Percentiles rank a stretch among this genome's conserved stretches.
phyloP scores from a whole-genome alignment of 2,113 vertebrate species.

The Gasterosteus nipponicus region DNA sequence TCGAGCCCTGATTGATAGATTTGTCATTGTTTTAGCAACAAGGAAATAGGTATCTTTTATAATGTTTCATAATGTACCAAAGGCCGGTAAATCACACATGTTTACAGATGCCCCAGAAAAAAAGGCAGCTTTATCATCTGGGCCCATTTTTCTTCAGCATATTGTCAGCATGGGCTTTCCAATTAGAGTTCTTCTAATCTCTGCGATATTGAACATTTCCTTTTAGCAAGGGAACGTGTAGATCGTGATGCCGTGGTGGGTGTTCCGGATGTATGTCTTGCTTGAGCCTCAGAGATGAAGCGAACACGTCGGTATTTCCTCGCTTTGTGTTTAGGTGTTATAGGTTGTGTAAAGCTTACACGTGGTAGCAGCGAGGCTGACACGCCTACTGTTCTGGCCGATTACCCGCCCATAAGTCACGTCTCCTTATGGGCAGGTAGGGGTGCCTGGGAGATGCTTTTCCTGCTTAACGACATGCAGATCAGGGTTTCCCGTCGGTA shows the following conservation, averaged over 20 bases:
- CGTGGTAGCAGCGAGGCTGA: slow-evolving; percentile 35
- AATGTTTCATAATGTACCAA: slow-evolving; percentile 60
- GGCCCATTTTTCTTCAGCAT: slow-evolving; percentile 58
- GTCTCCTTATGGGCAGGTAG: slow-evolving; percentile 82
- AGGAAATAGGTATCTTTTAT: slow-evolving; percentile 73
- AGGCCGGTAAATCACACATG: slow-evolving; percentile 71
- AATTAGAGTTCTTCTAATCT: slow-evolving; percentile 36
- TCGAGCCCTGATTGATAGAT: slow-evolving; percentile 61
- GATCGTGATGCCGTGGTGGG: slow-evolving; percentile 42
- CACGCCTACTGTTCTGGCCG: slow-evolving; percentile 65
- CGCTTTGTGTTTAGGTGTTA: slow-evolving; percentile 34
- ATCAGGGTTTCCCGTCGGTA: slow-evolving; percentile 88
- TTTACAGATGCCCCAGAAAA: slow-evolving; percentile 41
- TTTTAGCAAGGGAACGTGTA: slow-evolving; percentile 37
- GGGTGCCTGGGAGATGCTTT: slow-evolving; percentile 86
- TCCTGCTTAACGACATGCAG: slow-evolving; percentile 92
- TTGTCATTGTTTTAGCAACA: slow-evolving; percentile 75
- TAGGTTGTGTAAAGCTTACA: slow-evolving; percentile 44
- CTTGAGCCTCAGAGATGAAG: slow-evolving; percentile 43
- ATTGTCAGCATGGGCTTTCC: slow-evolving; percentile 45
- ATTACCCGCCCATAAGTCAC: slow-evolving; percentile 88
- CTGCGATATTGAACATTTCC: slow-evolving; percentile 43
- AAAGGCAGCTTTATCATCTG: slow-evolving; percentile 26
- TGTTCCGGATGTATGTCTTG: slow-evolving; percentile 28
- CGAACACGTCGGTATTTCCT: slow-evolving; percentile 42